Conservation (phyloP, 2,113 vertebrate genomes). For the Cyanoramphus novaezelandiae region DNA sequence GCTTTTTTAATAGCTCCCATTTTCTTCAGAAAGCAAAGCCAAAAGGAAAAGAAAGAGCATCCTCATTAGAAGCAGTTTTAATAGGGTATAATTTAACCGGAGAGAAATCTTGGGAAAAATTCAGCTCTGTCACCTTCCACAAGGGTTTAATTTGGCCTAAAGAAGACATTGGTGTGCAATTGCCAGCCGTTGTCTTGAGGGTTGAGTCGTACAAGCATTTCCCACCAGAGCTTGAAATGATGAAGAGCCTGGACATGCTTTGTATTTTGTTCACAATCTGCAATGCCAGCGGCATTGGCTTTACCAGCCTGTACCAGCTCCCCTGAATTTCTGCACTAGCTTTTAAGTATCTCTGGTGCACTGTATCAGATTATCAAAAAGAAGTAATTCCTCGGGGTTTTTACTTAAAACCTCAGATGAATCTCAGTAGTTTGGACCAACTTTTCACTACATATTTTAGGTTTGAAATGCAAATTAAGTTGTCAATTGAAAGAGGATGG, state of each 20-base stretch:
- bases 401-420: not conserved
- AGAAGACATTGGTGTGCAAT: not conserved
- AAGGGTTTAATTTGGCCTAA: not conserved
- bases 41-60: not conserved
- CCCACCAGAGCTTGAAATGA: not conserved
- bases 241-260: not conserved
- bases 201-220: not conserved
- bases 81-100: not conserved
- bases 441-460: not conserved
- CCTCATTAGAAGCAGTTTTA: not conserved
- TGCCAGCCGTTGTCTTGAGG: not conserved
- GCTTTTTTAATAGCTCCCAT: not conserved
- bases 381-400: not conserved
- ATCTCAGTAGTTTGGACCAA: not conserved
- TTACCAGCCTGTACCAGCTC: not conserved
- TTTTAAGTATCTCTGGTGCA: not conserved
- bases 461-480: conserved; percentile 11
- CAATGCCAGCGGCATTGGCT: not conserved
- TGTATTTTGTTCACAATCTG: not conserved
- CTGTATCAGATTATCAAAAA: not conserved
- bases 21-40: conserved; percentile 20
- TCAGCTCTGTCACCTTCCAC: not conserved
- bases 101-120: conserved; percentile 18
- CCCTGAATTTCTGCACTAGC: not conserved
- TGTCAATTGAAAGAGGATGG: not conserved